Conservation (phyloP, 2,888 invertebrate genomes). For the Apamea sordens region DNA sequence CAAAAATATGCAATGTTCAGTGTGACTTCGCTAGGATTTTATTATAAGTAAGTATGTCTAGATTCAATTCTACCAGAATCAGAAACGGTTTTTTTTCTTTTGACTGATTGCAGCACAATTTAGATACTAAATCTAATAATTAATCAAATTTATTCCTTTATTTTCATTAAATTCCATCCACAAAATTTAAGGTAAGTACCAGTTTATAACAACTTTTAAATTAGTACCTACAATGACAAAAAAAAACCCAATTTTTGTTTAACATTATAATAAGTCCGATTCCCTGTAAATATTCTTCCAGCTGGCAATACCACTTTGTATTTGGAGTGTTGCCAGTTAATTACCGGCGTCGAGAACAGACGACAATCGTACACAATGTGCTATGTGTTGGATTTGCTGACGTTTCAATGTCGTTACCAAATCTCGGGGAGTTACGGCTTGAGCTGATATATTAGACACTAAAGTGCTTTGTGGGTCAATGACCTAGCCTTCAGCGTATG, state of each 20-base stretch:
- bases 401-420: constrained; percentile 51
- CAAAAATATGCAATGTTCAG: background rate
- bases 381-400: constrained; percentile 36
- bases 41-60: background rate
- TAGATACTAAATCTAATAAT: background rate
- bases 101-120: background rate
- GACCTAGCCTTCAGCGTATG: constrained; percentile 5
- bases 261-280: background rate
- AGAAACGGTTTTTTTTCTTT: background rate
- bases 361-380: constrained; percentile 39
- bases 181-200: background rate
- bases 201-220: background rate
- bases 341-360: constrained; percentile 55
- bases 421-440: constrained; percentile 7
- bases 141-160: background rate
- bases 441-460: constrained; percentile 22
- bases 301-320: constrained; percentile 43
- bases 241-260: background rate
- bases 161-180: background rate
- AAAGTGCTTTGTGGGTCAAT: constrained; percentile 14
- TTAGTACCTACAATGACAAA: background rate
- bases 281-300: constrained; percentile 31
- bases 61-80: background rate
- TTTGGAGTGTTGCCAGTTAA: constrained; percentile 66
- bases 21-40: background rate